Conservation (phyloP, 23 tunicate genomes). For the Halocynthia roretzi region DNA sequence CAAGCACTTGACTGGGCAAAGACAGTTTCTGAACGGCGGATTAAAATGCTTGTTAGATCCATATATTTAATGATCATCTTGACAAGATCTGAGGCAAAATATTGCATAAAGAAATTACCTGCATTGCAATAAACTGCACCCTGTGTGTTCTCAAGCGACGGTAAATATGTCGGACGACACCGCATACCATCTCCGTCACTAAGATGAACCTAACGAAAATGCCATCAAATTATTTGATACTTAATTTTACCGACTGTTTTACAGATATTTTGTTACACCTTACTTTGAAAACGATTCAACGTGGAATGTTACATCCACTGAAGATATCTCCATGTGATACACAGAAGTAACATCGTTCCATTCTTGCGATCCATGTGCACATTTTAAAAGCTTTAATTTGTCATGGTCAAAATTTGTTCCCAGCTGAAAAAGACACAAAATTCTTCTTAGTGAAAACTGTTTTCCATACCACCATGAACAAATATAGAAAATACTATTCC, state of each 20-base stretch:
- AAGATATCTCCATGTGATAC: slow-evolving; percentile 25
- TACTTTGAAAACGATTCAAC: slow-evolving; percentile 62
- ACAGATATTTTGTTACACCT: background rate
- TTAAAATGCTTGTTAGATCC: background rate
- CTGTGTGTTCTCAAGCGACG: slow-evolving; percentile 44
- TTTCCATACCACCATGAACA: background rate
- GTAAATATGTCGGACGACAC: slow-evolving; percentile 54
- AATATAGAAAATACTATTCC: background rate
- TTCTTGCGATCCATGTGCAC: slow-evolving; percentile 24
- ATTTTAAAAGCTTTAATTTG: slow-evolving; percentile 46
- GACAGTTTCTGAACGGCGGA: slow-evolving; percentile 8
- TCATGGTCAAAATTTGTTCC: slow-evolving; percentile 44
- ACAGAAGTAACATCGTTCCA: slow-evolving; percentile 62
- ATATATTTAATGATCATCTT: background rate
- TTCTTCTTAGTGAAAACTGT: background rate
- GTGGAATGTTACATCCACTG: slow-evolving; percentile 57
- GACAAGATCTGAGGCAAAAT: too few species aligned
- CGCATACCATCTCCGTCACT: slow-evolving; percentile 45
- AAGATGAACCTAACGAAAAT: slow-evolving; percentile 32
- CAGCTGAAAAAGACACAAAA: slow-evolving; percentile 21
- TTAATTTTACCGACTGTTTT: background rate
- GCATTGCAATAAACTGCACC: slow-evolving; percentile 88
- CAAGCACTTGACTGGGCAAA: slow-evolving; percentile 43
- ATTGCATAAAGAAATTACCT: slow-evolving; percentile 15
- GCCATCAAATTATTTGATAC: background rate